Percentiles rank a stretch among this genome's conserved stretches.
These are phyloP conservation scores for Oryzias curvinotus DNA, from an alignment of 2,113 vertebrate species.

Conservation along the genomic window DNA sequence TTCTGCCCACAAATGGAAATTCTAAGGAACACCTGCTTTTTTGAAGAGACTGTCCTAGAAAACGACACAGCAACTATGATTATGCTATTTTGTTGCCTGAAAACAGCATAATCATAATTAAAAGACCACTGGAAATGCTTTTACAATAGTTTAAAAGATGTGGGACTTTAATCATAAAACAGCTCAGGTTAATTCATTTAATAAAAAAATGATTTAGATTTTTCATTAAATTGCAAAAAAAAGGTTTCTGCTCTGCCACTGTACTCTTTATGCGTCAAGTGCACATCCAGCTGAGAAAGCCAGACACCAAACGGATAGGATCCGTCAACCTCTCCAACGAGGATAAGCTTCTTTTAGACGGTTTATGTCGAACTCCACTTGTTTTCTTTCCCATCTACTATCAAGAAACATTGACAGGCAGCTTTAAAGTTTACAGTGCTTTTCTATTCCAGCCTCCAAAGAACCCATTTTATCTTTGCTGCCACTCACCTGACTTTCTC, in stretches of 20 bases:
- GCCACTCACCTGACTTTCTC: conserved; percentile 62
- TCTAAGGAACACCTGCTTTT: too few species aligned
- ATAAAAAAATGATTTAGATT: conserved; percentile 23
- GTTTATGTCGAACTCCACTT: conserved; percentile 43
- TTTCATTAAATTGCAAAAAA: conserved; percentile 31
- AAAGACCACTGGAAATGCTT: too few species aligned
- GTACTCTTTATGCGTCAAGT: conserved; percentile 21
- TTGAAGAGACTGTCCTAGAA: too few species aligned
- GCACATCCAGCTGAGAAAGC: conserved; percentile 24
- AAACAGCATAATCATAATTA: too few species aligned
- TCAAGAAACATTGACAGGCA: conserved; percentile 61
- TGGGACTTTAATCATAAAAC: conserved; percentile 39
- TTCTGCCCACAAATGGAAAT: too few species aligned
- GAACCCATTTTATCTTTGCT: conserved; percentile 67
- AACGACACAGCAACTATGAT: too few species aligned
- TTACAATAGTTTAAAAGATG: too few species aligned
- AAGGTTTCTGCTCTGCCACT: conserved; percentile 29
- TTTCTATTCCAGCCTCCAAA: conserved; percentile 60
- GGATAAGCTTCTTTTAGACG: conserved; percentile 51
- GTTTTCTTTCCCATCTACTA: conserved; percentile 39
- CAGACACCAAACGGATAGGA: conserved; percentile 45
- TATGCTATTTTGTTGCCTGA: too few species aligned
- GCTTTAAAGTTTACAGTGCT: conserved; percentile 57
- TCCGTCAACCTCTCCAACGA: conserved; percentile 40
- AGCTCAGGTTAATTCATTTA: conserved; percentile 25